A percentile compares a stretch with the other conserved stretches of the same genome.
phyloP scores from a whole-genome alignment of 1,140 invertebrate species.

The Eriosoma lanigerum region DNA sequence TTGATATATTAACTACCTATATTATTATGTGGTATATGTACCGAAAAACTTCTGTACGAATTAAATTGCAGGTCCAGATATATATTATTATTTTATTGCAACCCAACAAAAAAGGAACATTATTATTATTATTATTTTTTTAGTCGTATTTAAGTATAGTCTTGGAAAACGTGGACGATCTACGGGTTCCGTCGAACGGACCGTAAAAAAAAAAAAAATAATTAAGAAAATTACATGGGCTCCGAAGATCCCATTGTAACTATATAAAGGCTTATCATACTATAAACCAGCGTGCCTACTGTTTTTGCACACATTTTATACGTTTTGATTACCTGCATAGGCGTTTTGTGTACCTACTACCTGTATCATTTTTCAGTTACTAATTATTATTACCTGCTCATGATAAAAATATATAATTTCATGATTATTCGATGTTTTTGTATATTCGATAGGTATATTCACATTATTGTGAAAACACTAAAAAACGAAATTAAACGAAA shows the following conservation, averaged over 20 bases:
- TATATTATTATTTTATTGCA: background rate
- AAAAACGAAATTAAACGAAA: no score
- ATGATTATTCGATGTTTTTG: background rate
- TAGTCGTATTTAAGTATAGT: constrained; percentile 1
- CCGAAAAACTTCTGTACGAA: constrained; percentile 31
- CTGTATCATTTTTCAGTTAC: background rate
- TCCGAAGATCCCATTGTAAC: background rate
- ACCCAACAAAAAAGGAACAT: background rate
- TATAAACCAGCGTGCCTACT: background rate
- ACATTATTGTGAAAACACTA: no score
- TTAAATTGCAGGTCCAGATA: constrained; percentile 22
- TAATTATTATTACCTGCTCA: constrained; percentile 4
- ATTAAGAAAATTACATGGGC: constrained; percentile 31
- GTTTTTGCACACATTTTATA: constrained; percentile 34
- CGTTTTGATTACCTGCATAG: constrained; percentile 12
- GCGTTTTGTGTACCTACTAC: background rate
- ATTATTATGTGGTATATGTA: background rate
- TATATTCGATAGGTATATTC: background rate
- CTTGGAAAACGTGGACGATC: background rate
- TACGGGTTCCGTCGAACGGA: background rate
- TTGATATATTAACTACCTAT: background rate
- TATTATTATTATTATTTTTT: constrained; percentile 10
- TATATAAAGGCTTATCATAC: background rate
- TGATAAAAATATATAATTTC: background rate
- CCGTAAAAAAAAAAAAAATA: constrained; percentile 25